Evolutionary conservation across 2,113 vertebrate species (phyloP), one percentile per base, ranked within the genome.

Genomic region (Cinclus cinclus): DNA sequence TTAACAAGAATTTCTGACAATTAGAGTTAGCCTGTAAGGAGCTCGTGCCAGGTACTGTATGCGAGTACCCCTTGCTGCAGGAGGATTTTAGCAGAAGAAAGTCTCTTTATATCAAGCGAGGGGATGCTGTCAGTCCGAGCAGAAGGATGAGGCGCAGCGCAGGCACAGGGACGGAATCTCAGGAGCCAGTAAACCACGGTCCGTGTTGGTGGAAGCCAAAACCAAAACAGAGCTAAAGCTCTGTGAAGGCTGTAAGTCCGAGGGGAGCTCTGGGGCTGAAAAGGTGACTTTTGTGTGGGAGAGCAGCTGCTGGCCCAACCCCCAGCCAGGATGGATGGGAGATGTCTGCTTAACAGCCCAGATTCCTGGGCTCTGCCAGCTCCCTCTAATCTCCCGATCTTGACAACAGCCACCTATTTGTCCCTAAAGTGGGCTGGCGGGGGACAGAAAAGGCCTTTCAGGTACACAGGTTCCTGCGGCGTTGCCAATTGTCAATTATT

Each of bases 341-440:
- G 62, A 69, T 28, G 35, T 41, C 55, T 88, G 46, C 64, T 53
- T 73, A 92, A 83, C 63, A 74, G 60, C 74, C 33, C 3, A 15
- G 86, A 94, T 92, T 97, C 94, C 83, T 74, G 50, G 53, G 37
- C 55, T 63, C 64, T 60, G 64, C 69, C 90, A 60, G 39, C 89
- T 53, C 18, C 24, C 28, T 28, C 47, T 96, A 93, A 96, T 90
- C 92, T 59, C 33, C 9, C 12, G 0, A 80, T 93, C 27, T 94
- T 3, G 58, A 23, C 76, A 80, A 55, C 59, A 59, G 4, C 35
- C 89, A 62, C 3, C 46, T 30, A 75, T 94, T 85, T 64, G 89
- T 81, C 63, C 73, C 62, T 70, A 30, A n/a, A 60, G 47, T 1
- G 10, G 52, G 76, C 39, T 42, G 71, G 63, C 41, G 2, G 63